phyloP scores from a whole-genome alignment of 2,888 invertebrate species.

The Trilocha varians region DNA sequence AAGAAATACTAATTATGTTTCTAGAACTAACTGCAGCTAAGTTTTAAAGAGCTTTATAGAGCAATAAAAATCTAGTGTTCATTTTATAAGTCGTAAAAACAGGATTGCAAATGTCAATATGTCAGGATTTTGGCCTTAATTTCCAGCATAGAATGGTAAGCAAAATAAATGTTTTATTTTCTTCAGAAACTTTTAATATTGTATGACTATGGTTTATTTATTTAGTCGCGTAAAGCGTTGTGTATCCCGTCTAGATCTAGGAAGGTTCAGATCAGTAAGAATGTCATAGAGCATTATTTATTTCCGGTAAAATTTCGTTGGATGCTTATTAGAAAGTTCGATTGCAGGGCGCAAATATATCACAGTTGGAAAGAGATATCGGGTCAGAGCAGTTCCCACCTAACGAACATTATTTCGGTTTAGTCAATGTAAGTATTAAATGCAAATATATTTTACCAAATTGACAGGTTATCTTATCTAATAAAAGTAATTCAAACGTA shows the following conservation, averaged over 20 bases:
- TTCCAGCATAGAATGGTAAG: conserved; percentile 73
- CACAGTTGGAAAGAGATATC: conserved; percentile 99
- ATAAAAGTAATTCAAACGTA: too few relatives aligned
- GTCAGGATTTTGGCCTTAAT: conserved; percentile 73
- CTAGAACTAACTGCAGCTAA: conserved; percentile 30
- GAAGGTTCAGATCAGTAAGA: background rate
- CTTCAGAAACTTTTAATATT: conserved; percentile 17
- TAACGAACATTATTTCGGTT: conserved; percentile 99
- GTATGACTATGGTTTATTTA: background rate
- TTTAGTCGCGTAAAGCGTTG: background rate
- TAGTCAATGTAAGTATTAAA: conserved; percentile 91
- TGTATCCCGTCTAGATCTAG: background rate
- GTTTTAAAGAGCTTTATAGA: conserved; percentile 29
- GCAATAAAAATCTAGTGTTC: conserved; percentile 33
- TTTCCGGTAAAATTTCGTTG: background rate
- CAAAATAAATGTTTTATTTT: conserved; percentile 30
- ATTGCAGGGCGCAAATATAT: conserved; percentile 96
- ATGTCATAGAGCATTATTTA: background rate
- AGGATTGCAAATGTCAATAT: conserved; percentile 73
- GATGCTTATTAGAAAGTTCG: background rate
- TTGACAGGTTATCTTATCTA: conserved; percentile 1
- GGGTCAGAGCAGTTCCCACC: conserved; percentile 98
- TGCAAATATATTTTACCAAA: background rate
- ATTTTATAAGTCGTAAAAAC: conserved; percentile 46
- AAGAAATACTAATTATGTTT: conserved; percentile 46